Percentiles rank a stretch among this genome's conserved stretches.
These are phyloP conservation scores for Oscheius sp. DNA, from an alignment of 2,888 invertebrate genomes.

Conservation along the genomic window DNA sequence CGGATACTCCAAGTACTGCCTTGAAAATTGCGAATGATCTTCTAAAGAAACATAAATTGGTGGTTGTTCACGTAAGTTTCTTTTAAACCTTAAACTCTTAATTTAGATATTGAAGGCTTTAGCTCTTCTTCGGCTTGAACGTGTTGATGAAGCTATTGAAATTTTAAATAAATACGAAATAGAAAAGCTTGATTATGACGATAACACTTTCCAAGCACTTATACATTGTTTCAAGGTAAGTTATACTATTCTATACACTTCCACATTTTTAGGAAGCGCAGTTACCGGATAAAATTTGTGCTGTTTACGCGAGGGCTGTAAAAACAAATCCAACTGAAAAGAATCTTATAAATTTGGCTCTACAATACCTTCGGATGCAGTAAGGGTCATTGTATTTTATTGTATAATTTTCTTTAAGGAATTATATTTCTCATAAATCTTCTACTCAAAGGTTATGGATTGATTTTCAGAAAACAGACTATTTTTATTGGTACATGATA, in stretches of 20 bases:
- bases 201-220: slow-evolving; percentile 92
- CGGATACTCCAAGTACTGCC: slow-evolving; percentile 94
- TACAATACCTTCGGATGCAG: not conserved
- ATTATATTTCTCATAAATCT: not conserved
- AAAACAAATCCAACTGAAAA: not conserved
- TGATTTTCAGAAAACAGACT: not conserved
- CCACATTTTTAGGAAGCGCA: not conserved
- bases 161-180: slow-evolving; percentile 82
- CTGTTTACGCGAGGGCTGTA: not conserved
- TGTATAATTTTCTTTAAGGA: too few species aligned
- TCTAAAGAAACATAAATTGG: slow-evolving; percentile 79
- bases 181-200: slow-evolving; percentile 83
- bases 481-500: not conserved
- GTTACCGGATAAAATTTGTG: not conserved
- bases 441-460: not conserved
- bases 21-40: slow-evolving; percentile 95
- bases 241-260: not conserved
- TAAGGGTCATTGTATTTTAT: too few species aligned
- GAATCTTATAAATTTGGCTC: not conserved
- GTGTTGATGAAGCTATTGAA: slow-evolving; percentile 81
- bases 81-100: not conserved
- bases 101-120: slow-evolving; percentile 84
- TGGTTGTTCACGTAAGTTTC: not conserved
- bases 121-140: slow-evolving; percentile 87
- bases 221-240: slow-evolving; percentile 86